Evolutionary conservation across 2,113 vertebrate genomes (phyloP).

Genomic region (Tor tambroides): DNA sequence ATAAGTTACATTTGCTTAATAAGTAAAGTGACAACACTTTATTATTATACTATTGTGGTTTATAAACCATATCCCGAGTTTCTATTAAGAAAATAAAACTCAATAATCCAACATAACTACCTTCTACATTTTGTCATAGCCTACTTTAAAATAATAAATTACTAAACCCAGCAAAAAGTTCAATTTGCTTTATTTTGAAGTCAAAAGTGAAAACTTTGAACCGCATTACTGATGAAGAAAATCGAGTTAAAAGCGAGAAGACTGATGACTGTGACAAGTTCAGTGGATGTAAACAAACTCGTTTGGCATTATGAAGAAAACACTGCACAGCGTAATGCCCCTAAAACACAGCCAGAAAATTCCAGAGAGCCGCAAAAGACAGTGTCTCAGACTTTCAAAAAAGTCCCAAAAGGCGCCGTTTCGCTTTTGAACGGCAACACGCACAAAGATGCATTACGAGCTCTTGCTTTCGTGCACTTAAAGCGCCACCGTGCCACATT

Average conservation of each 20-base stretch:
- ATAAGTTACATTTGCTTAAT: background rate
- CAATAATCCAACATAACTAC: background rate
- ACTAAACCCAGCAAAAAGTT: background rate
- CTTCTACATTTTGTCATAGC: background rate
- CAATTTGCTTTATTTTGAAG: background rate
- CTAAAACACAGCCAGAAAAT: background rate
- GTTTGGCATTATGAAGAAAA: background rate
- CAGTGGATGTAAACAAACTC: conserved; percentile 21
- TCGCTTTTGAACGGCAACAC: background rate
- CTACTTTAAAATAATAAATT: background rate
- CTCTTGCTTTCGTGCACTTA: conserved; percentile 19
- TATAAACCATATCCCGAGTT: background rate
- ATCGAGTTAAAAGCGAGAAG: background rate
- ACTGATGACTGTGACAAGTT: background rate
- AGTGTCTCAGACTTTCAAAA: background rate
- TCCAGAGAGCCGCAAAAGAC: conserved; percentile 3
- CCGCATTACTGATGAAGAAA: background rate
- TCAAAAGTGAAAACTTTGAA: background rate
- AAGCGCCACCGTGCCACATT: conserved; percentile 57
- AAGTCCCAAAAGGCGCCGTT: background rate
- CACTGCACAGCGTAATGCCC: background rate
- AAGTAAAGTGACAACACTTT: background rate
- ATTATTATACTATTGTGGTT: background rate
- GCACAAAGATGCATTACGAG: background rate
- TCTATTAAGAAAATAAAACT: background rate